A percentile compares a stretch with the other conserved stretches of the same genome.
These are phyloP conservation scores for Margaritifera margaritifera DNA, from an alignment of 2,888 invertebrate genomes.

Conservation along the genomic window DNA sequence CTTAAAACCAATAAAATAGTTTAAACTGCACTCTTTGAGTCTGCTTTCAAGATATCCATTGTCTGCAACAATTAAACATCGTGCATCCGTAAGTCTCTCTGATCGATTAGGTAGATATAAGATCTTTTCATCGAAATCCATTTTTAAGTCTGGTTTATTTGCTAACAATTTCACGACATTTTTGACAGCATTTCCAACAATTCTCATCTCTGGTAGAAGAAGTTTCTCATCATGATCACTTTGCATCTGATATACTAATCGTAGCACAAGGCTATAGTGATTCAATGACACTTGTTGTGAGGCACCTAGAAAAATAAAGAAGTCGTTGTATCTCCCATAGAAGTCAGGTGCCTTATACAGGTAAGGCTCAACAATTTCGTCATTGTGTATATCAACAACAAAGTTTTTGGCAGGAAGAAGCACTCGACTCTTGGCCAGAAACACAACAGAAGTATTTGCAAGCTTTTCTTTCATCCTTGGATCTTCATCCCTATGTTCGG, in stretches of 20 bases:
- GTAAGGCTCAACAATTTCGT: no score
- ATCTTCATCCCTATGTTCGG: background rate
- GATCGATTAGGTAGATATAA: constrained; percentile 17
- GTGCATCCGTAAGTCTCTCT: constrained; percentile 12
- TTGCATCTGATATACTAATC: constrained; percentile 7
- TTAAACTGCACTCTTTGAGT: background rate
- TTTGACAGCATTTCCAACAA: constrained; percentile 3
- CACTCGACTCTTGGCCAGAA: constrained; percentile 6
- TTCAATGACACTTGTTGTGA: no score
- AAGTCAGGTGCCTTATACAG: no score
- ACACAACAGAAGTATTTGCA: background rate
- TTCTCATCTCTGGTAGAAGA: constrained; percentile 32
- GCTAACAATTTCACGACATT: background rate
- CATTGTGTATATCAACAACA: constrained; percentile 1
- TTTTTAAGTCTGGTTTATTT: background rate
- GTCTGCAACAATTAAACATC: constrained; percentile 19
- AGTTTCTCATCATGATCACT: constrained; percentile 17
- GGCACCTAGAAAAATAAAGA: no score
- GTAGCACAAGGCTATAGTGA: no score
- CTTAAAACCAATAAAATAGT: no score
- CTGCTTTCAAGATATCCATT: constrained; percentile 12
- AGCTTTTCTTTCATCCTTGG: background rate
- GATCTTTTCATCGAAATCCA: background rate
- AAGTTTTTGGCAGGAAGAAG: no score
- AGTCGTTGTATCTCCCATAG: no score